Conservation (phyloP, 2,797 vertebrate species). For the Neosalanx taihuensis region DNA sequence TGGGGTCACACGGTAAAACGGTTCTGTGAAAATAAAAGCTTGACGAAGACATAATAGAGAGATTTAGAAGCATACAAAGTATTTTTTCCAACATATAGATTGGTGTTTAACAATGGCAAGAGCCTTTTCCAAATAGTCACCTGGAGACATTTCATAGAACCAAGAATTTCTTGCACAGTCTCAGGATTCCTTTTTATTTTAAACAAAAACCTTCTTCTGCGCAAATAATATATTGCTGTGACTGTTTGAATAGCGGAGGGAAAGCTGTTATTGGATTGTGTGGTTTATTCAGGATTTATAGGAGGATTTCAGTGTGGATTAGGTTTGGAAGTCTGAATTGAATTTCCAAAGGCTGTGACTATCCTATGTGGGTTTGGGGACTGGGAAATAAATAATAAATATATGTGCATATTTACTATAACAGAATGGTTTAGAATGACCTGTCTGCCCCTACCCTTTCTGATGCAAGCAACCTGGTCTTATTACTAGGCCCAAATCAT, state of each 20-base stretch:
- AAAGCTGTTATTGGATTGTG: constrained; percentile 22
- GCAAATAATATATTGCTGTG: constrained; percentile 22
- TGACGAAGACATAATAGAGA: too few relatives aligned
- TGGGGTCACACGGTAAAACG: too few relatives aligned
- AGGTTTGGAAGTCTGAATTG: constrained; percentile 4
- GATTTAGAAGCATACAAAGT: too few relatives aligned
- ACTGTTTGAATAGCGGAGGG: constrained; percentile 20
- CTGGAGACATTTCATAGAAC: not conserved
- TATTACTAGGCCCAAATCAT: constrained; percentile 28
- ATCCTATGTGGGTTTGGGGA: constrained; percentile 16
- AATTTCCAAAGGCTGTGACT: constrained; percentile 6
- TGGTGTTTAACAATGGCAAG: not conserved
- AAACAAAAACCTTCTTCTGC: constrained; percentile 15
- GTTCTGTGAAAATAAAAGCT: too few relatives aligned
- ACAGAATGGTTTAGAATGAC: constrained; percentile 30
- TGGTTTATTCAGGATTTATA: constrained; percentile 18
- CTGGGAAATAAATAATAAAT: constrained; percentile 33
- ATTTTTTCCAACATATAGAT: too few relatives aligned
- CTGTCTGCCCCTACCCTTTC: constrained; percentile 32
- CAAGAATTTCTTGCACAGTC: constrained; percentile 6
- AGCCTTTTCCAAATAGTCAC: not conserved
- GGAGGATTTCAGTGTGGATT: constrained; percentile 18
- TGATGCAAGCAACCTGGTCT: constrained; percentile 26
- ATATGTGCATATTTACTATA: constrained; percentile 37
- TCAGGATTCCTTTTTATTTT: constrained; percentile 16